Conservation (phyloP, 2,888 invertebrate genomes). For the Drosophila nr. fundita region DNA sequence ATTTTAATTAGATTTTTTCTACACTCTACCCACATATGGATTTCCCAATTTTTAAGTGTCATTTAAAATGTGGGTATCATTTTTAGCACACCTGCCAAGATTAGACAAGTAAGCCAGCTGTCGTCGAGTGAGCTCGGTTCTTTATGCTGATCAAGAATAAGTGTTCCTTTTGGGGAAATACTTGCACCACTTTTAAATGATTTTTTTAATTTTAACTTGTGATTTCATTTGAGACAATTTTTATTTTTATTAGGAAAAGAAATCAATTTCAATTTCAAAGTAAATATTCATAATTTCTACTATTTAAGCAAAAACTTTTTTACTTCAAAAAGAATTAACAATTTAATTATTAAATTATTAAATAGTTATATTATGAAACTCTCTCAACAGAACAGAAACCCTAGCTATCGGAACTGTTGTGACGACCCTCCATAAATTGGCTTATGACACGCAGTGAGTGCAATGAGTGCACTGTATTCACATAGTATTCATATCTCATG, state of each 20-base stretch:
- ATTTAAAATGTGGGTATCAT: background rate
- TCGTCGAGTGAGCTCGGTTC: background rate
- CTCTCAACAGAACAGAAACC: background rate
- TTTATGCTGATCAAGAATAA: background rate
- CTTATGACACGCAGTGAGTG: conserved; percentile 2
- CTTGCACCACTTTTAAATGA: too few relatives aligned
- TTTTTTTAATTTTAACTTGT: background rate
- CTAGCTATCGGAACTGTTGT: background rate
- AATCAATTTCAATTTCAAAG: background rate
- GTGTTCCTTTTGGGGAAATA: too few relatives aligned
- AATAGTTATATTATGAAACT: background rate
- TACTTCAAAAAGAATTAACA: background rate
- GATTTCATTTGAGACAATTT: too few relatives aligned
- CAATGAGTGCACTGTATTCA: conserved; percentile 4
- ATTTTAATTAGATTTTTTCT: background rate
- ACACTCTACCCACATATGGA: background rate
- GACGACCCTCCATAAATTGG: background rate
- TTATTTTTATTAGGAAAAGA: background rate
- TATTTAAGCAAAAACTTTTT: background rate
- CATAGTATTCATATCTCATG: conserved; percentile 33
- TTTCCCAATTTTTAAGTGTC: background rate
- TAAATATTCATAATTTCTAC: background rate
- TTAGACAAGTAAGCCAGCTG: background rate
- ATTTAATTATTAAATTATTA: background rate
- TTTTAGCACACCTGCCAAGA: background rate